These are phyloP conservation scores for Perodicticus potto DNA, from an alignment of 2,797 vertebrate species.

Conservation along the genomic window DNA sequence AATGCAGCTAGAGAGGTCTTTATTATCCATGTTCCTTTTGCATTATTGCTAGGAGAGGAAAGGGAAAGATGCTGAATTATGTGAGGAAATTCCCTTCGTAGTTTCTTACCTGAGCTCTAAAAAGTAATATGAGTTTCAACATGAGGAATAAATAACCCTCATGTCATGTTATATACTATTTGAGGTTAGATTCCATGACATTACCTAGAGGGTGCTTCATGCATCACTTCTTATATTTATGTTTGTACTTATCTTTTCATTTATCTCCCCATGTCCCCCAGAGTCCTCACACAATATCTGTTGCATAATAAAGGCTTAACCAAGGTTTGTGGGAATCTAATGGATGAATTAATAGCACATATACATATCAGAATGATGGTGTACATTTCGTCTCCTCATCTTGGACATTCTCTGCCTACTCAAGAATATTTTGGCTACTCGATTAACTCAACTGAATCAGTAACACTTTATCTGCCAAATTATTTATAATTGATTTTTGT, in stretches of 20 bases:
- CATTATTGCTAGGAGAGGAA: neutral
- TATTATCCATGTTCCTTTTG: slow-evolving; percentile 1
- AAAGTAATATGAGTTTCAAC: slow-evolving; percentile 36
- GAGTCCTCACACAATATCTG: neutral
- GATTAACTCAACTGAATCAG: neutral
- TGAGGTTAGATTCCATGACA: neutral
- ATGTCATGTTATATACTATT: neutral
- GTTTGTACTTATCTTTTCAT: slow-evolving; percentile 17
- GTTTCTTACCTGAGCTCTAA: slow-evolving; percentile 2
- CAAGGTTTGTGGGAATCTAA: neutral
- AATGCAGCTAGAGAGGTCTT: neutral
- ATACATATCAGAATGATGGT: neutral
- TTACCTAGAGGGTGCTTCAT: neutral
- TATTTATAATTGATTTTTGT: slow-evolving; percentile 42
- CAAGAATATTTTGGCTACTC: neutral
- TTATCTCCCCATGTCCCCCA: neutral
- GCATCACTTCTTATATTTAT: neutral
- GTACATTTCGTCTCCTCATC: neutral
- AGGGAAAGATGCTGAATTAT: neutral
- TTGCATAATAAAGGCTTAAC: neutral
- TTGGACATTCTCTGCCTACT: neutral
- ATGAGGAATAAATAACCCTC: neutral
- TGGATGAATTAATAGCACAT: neutral
- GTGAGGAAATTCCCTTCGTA: neutral
- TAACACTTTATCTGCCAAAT: neutral